Conservation (phyloP, 2,113 vertebrate species). For the Anoura caudifer region DNA sequence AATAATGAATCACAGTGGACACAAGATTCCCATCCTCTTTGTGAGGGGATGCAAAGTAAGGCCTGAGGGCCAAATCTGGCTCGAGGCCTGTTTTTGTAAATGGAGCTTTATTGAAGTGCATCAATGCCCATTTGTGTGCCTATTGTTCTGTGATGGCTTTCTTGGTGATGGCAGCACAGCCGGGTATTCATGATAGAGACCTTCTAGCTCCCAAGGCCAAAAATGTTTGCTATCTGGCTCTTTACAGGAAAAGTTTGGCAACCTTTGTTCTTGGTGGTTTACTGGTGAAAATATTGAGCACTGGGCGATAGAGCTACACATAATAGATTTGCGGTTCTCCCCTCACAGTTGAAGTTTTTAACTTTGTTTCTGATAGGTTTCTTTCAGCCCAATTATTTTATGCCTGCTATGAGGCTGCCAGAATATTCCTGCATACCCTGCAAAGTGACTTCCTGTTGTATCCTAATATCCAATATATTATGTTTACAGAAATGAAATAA, state of each 20-base stretch:
- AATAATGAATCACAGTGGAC: not conserved
- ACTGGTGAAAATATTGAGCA: not conserved
- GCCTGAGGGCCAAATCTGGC: not conserved
- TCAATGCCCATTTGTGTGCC: accelerated
- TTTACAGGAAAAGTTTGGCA: not conserved
- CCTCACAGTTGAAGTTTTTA: not conserved
- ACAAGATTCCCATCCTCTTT: not conserved
- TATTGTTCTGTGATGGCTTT: not conserved
- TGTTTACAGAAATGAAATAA: not conserved
- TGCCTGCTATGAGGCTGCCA: not conserved
- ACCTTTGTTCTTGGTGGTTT: not conserved
- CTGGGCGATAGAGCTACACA: not conserved
- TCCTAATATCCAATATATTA: accelerated
- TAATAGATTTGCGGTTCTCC: no score
- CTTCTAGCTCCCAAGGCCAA: not conserved
- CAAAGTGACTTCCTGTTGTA: not conserved
- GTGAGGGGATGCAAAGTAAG: not conserved
- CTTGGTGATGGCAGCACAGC: not conserved
- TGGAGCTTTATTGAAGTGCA: not conserved
- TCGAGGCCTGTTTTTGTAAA: accelerated
- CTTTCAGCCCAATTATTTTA: not conserved
- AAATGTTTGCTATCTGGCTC: not conserved
- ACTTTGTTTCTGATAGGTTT: not conserved
- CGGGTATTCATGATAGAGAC: not conserved
- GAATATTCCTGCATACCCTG: not conserved